Percentiles rank a stretch among this genome's conserved stretches.
These are phyloP conservation scores for Sebastes vulpes DNA, from an alignment of 2,797 vertebrate genomes.

Conservation along the genomic window DNA sequence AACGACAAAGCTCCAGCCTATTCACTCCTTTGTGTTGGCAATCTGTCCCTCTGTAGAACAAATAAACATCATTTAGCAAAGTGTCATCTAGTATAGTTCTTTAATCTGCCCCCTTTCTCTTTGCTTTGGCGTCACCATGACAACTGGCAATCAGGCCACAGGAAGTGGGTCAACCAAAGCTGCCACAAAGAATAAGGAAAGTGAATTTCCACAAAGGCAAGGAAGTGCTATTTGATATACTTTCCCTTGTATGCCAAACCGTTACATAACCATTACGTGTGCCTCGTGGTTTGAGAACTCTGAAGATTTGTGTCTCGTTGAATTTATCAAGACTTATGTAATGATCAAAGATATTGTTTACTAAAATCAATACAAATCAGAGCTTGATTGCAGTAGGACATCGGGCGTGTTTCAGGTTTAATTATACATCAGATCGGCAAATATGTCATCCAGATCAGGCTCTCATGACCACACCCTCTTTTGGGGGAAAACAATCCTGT, in stretches of 20 bases:
- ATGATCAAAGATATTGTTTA: background rate
- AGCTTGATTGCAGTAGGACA: background rate
- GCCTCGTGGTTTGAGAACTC: background rate
- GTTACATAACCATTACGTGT: background rate
- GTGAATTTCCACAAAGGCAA: background rate
- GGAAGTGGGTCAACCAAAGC: conserved; percentile 72
- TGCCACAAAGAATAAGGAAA: conserved; percentile 26
- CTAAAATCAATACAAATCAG: background rate
- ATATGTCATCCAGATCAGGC: no score
- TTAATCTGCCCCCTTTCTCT: conserved; percentile 27
- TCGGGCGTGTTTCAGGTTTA: background rate
- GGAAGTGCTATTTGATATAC: background rate
- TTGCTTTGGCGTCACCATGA: conserved; percentile 54
- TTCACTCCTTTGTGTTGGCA: conserved; percentile 27
- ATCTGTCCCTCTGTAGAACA: conserved; percentile 19
- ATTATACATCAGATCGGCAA: background rate
- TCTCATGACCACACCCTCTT: no score
- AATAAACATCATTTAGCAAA: conserved; percentile 26
- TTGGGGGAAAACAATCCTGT: no score
- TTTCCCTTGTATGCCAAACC: background rate
- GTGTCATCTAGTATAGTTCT: conserved; percentile 30
- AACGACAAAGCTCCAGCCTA: conserved; percentile 8
- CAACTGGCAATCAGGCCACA: conserved; percentile 59
- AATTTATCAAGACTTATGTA: background rate
- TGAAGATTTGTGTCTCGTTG: background rate